phyloP scores from a whole-genome alignment of 2,113 vertebrate species.

The Etheostoma spectabile region DNA sequence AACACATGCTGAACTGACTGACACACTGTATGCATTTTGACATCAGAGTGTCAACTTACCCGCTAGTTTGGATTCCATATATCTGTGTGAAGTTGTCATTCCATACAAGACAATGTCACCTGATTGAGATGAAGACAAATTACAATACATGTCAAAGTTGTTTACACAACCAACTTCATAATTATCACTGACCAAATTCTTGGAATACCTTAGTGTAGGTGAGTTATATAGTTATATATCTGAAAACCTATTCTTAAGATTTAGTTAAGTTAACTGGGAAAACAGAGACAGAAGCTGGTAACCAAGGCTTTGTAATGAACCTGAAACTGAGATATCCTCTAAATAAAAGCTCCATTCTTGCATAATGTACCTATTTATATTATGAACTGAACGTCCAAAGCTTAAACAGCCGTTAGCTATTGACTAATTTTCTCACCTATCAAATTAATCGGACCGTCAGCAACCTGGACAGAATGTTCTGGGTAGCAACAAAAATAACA shows the following conservation, averaged over 20 bases:
- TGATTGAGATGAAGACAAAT: conserved; percentile 25
- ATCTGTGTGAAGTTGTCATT: conserved; percentile 83
- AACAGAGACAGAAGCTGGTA: neutral
- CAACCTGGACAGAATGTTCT: conserved; percentile 17
- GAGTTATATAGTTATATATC: neutral
- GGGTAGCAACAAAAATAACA: conserved; percentile 71
- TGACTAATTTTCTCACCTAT: conserved; percentile 33
- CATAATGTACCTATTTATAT: neutral
- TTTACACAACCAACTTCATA: neutral
- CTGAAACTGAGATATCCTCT: neutral
- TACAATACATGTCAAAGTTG: neutral
- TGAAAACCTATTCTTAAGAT: neutral
- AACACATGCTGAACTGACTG: conserved; percentile 4
- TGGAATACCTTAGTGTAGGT: neutral
- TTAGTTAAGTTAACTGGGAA: neutral
- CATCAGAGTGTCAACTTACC: conserved; percentile 61
- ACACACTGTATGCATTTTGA: neutral
- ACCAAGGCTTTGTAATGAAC: neutral
- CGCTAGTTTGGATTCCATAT: conserved; percentile 72
- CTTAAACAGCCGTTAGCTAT: conserved; percentile 44
- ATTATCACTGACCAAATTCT: neutral
- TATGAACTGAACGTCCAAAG: neutral
- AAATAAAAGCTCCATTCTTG: conserved; percentile 1
- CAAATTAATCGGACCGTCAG: conserved; percentile 39
- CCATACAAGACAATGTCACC: conserved; percentile 57